Evolutionary conservation across 2,113 vertebrate genomes (phyloP), one percentile per base, ranked within the genome.

Genomic region (Pleuronectes platessa): DNA sequence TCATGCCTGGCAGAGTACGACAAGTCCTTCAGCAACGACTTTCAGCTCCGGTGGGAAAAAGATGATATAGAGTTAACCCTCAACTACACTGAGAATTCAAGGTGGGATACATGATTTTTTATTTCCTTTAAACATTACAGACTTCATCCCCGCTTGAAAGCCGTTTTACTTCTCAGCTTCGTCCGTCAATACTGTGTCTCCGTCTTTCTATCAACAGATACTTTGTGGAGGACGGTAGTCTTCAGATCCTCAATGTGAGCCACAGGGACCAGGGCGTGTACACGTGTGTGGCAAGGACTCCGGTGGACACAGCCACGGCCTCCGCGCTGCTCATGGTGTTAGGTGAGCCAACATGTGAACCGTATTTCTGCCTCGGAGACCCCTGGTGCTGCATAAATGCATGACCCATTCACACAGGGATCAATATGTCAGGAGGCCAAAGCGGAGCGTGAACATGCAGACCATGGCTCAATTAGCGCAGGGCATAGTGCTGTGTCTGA

Each of bases 11-110:
- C 93, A 74, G 90, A 93, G 75, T 97, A 95, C 13, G 98, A 99
- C 84, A 79, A 93, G 53, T 95, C 96, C 86, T 95, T 98, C 89
- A 93, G 84, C 81, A 80, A 91, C 27, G 95, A 95, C 63, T 95
- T 97, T 93, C 93, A 94, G 89, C 90, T 98, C 87, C 94, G 93
- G 51, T 99, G 98, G 98, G 94, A 94, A 75, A 97, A 96, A 88
- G 94, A 97, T 54, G 95, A 94, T 47, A 65, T 90, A 24, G 88
- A 92, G 71, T 91, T 98, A 68, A 81, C 86, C 77, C 67, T 91
- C 58, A 97, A 97, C 67, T 85, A 93, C 85, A 97, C 95, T 0
- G 94, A 94, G 42, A 90, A 93, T 61, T 90, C 94, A 81, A 94
- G 97, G 97, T 98, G 89, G 82, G 83, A 66, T 14, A 26, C 45